Base-by-base conservation (phyloP, 2,888 invertebrate species). In the Lycaena phlaeas region DNA sequence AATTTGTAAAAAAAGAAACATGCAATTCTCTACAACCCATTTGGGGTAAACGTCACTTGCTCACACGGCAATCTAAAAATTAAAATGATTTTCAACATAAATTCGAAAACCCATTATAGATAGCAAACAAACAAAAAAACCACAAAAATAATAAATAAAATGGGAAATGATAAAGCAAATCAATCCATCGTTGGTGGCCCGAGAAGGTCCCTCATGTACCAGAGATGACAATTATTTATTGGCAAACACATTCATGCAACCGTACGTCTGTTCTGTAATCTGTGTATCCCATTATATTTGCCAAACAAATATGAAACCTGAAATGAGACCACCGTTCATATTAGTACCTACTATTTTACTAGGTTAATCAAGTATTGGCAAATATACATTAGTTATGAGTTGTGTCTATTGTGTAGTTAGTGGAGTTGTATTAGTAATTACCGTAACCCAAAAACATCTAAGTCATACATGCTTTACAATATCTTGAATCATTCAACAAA, bases 221-320 rank as follows among this genome's bases (percentile, higher is more conserved):
- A 57, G 48, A 52, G 52, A 62, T 54, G 53, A 64, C 52, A 63
- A n/a, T 68, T 69, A 75, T 78, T 81, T 82, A 82, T 82, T 82
- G 82, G 81, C 81, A 82, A 82, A 82, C 73, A 82, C 81, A 76
- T 77, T 75, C 77, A 81, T 78, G 81, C 81, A 64, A 31, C 31
- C 31, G n/a, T 14, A 34, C 17, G 12, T 18, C 18, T 34, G 11
- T 34, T 4, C 18, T 18, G 7, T 11, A 34, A 17, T 17, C 7
- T 18, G 11, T 22, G 7, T 15, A 11, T 18, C 34, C 34, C 34
- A 34, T 9, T 14, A 6, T 11, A 12, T 12, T 11, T 22, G 12
- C 7, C n/a, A 31, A 12, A 34, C 5, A n/a, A n/a, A n/a, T 9
- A 18, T 12, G 18, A 14, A 22, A 22, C 34, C 34, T 34, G 34